These are phyloP conservation scores for Macquaria australasica DNA, from an alignment of 2,113 vertebrate species.

Conservation along the genomic window DNA sequence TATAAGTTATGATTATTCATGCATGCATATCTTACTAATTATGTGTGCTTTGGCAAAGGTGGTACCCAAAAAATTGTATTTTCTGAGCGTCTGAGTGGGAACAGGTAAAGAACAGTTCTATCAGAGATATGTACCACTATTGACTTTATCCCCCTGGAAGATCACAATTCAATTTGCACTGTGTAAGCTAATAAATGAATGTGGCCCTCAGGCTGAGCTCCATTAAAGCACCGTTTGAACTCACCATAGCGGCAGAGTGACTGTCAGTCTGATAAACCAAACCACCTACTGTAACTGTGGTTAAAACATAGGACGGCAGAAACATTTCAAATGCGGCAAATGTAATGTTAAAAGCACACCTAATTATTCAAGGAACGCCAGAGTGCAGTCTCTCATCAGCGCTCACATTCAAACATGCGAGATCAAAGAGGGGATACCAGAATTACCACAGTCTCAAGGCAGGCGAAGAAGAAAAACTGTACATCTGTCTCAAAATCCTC, in stretches of 20 bases:
- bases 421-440: slow-evolving; percentile 51
- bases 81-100: neutral
- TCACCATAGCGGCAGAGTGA: slow-evolving; percentile 2
- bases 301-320: neutral
- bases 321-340: slow-evolving; percentile 5
- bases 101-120: neutral
- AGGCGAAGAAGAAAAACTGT: slow-evolving; percentile 38
- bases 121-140: slow-evolving; percentile 7
- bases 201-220: slow-evolving; percentile 10
- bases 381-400: slow-evolving; percentile 12
- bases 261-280: neutral
- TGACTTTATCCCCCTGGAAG: slow-evolving; percentile 7
- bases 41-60: slow-evolving; percentile 55
- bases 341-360: neutral
- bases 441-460: slow-evolving; percentile 40
- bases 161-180: slow-evolving; percentile 47
- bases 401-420: neutral
- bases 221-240: slow-evolving; percentile 33
- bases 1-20: slow-evolving; percentile 65
- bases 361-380: slow-evolving; percentile 3
- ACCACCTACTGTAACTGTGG: neutral
- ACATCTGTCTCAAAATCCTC: slow-evolving; percentile 48
- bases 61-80: slow-evolving; percentile 10
- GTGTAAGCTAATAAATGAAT: slow-evolving; percentile 43
- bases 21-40: slow-evolving; percentile 68